Evolutionary conservation across 2,797 vertebrate species (phyloP).

Genomic region (Sternotherus odoratus): DNA sequence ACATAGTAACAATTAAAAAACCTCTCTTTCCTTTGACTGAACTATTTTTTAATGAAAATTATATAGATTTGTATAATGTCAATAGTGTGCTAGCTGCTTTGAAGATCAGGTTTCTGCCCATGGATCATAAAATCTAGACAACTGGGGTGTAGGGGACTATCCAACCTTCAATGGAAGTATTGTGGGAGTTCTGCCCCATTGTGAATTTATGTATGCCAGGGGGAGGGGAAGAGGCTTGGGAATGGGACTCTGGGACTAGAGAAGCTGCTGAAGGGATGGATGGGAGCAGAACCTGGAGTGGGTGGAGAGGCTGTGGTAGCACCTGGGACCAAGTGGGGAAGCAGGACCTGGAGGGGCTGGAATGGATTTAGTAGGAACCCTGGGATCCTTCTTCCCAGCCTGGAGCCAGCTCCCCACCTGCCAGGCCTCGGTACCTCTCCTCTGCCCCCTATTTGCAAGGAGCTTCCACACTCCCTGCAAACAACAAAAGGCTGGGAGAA

Average conservation of each 20-base stretch:
- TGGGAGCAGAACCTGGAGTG: background rate
- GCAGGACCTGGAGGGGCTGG: background rate
- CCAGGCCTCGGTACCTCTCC: background rate
- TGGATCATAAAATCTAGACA: background rate
- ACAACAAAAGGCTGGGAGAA: background rate
- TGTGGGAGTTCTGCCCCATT: background rate
- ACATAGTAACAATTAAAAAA: background rate
- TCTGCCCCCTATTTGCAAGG: background rate
- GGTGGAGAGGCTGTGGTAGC: no score
- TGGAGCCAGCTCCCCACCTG: background rate
- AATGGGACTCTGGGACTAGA: background rate
- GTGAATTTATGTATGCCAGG: background rate
- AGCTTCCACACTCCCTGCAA: background rate
- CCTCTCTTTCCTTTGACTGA: background rate
- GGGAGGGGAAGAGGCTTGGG: background rate
- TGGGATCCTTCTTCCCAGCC: background rate
- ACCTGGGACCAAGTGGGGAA: no score
- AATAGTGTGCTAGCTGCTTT: background rate
- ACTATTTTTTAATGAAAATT: background rate
- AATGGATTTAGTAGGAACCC: background rate
- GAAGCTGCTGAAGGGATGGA: background rate
- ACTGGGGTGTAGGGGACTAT: background rate
- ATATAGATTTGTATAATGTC: background rate
- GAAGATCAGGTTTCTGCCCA: background rate
- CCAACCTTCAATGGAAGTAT: background rate